Evolutionary conservation across 2,797 vertebrate species (phyloP).

Genomic region (Karalla daura): DNA sequence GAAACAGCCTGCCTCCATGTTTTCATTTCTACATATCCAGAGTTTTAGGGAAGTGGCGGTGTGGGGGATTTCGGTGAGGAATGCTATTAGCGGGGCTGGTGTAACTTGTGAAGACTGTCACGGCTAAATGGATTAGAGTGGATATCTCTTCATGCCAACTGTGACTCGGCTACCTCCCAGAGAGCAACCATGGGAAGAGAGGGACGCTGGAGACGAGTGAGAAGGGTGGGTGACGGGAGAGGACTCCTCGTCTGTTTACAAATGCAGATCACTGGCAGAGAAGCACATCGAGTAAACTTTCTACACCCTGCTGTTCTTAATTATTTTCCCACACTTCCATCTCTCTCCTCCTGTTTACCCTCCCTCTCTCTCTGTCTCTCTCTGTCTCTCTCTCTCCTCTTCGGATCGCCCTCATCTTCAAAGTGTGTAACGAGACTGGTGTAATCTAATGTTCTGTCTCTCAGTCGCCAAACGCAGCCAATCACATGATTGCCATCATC

Average conservation of each 20-base stretch:
- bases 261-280: slow-evolving; percentile 61
- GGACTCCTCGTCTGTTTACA: slow-evolving; percentile 78
- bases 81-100: slow-evolving; percentile 23
- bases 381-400: slow-evolving; percentile 4
- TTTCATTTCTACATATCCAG: slow-evolving; percentile 67
- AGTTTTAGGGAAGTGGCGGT: slow-evolving; percentile 19
- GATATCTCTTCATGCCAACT: slow-evolving; percentile 67
- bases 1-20: slow-evolving; percentile 72
- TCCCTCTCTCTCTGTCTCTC: slow-evolving; percentile 8
- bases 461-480: slow-evolving; percentile 48
- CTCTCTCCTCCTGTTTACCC: neutral
- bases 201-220: slow-evolving; percentile 15
- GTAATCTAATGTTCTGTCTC: slow-evolving; percentile 67
- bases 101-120: slow-evolving; percentile 47
- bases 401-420: slow-evolving; percentile 42
- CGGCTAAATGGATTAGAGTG: slow-evolving; percentile 52
- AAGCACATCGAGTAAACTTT: slow-evolving; percentile 73
- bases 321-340: slow-evolving; percentile 23
- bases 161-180: slow-evolving; percentile 69
- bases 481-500: slow-evolving; percentile 44
- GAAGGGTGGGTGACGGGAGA: slow-evolving; percentile 33
- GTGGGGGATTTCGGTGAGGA: too few species aligned
- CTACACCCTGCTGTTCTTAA: slow-evolving; percentile 27
- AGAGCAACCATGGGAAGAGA: slow-evolving; percentile 43
- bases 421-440: slow-evolving; percentile 65